phyloP scores from a whole-genome alignment of 2,113 vertebrate species.

The Dinomys branickii region DNA sequence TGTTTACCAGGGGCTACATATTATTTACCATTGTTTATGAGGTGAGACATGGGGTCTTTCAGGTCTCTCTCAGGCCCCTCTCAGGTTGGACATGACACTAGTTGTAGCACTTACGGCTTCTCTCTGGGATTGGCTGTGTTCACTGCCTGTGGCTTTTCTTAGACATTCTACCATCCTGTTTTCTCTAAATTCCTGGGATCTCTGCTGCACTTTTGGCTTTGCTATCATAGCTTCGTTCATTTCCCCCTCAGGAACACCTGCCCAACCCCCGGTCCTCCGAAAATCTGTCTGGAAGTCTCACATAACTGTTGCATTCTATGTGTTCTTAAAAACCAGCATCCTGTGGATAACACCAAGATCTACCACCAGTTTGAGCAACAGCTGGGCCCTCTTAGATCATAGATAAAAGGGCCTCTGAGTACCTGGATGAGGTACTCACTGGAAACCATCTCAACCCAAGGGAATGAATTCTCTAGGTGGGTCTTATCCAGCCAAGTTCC shows the following conservation, averaged over 20 bases:
- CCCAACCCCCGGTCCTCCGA: neutral
- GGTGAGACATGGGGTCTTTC: too few species aligned
- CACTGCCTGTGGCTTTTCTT: neutral
- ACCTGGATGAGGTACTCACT: neutral
- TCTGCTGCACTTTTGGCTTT: neutral
- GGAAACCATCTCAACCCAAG: neutral
- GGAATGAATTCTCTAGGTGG: neutral
- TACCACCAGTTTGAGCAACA: neutral
- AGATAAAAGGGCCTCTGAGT: neutral
- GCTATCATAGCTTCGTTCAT: neutral
- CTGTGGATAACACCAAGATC: neutral
- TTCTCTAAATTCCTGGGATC: neutral
- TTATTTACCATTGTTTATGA: neutral
- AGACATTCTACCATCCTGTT: neutral
- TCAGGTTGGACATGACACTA: neutral
- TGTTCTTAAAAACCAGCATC: neutral
- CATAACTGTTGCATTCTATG: neutral
- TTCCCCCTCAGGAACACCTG: neutral
- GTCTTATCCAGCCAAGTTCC: neutral
- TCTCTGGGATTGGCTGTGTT: neutral
- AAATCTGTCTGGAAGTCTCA: neutral
- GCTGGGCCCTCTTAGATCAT: neutral
- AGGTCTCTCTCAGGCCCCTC: neutral
- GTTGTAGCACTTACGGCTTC: neutral
- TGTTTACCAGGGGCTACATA: neutral